Conservation (phyloP, 2,797 vertebrate genomes). For the Acrossocheilus fasciatus region DNA sequence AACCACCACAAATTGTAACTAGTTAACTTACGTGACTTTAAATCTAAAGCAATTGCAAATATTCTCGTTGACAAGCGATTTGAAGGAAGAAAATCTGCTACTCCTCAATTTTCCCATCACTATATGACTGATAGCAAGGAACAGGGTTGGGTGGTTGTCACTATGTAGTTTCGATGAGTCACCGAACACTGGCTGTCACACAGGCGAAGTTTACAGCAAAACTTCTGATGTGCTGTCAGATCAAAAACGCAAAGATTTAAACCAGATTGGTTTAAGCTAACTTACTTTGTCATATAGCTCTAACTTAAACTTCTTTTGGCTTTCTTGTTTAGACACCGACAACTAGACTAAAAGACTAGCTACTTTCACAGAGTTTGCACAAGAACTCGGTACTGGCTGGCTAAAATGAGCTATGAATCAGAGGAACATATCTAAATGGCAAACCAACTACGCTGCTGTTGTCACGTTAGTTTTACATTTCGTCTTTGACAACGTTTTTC, state of each 20-base stretch:
- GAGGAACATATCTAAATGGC: too few relatives aligned
- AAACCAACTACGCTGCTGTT: not conserved
- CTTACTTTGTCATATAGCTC: not conserved
- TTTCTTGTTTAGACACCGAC: conserved; percentile 12
- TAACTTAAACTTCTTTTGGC: not conserved
- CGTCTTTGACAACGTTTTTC: conserved; percentile 17
- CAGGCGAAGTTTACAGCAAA: not conserved
- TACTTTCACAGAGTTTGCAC: not conserved
- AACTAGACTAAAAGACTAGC: not conserved
- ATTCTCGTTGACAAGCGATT: not conserved
- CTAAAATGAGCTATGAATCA: not conserved
- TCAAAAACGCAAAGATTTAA: not conserved
- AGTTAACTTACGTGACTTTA: not conserved
- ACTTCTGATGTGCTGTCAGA: not conserved
- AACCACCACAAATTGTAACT: not conserved
- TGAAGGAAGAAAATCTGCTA: too few relatives aligned
- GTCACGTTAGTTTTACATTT: not conserved
- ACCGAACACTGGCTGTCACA: conserved; percentile 11
- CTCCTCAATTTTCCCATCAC: not conserved
- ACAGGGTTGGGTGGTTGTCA: not conserved
- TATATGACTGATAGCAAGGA: not conserved
- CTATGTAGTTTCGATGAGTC: conserved; percentile 22
- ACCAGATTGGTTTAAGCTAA: not conserved
- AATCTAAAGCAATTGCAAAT: not conserved
- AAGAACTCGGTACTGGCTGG: not conserved